A percentile compares a stretch with the other conserved stretches of the same genome.
Evolutionary conservation across 2,113 vertebrate genomes (phyloP).

Genomic region (Globicephala melas): DNA sequence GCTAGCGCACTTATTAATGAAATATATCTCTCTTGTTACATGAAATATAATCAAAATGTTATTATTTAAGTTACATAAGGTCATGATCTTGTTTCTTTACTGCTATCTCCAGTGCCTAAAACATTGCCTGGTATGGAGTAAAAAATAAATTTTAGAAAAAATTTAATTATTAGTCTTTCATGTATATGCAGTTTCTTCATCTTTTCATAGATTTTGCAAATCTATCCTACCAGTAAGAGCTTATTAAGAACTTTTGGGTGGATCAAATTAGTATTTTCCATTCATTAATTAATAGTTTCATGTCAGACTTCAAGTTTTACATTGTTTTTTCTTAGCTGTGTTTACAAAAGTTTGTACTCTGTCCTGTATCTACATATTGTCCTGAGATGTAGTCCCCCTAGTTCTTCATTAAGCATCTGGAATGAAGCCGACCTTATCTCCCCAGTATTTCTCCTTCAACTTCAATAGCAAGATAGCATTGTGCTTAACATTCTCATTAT

Average conservation of each 20-base stretch:
- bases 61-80: not conserved
- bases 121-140: not conserved
- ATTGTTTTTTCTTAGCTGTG: not conserved
- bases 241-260: not conserved
- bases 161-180: not conserved
- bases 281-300: not conserved
- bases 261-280: not conserved
- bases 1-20: not conserved
- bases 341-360: not conserved
- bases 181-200: not conserved
- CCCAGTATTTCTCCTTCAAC: not conserved
- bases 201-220: not conserved
- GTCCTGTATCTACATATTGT: not conserved
- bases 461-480: not conserved
- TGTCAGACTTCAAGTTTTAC: not conserved
- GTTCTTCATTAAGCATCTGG: not conserved
- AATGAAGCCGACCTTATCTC: not conserved
- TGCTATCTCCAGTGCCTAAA: not conserved
- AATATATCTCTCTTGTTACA: not conserved
- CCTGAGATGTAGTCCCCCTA: not conserved
- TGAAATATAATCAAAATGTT: not conserved
- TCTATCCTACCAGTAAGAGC: not conserved
- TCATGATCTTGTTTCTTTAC: not conserved
- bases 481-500: not conserved
- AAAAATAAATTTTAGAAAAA: not conserved